phyloP scores from a whole-genome alignment of 2,888 invertebrate genomes.

The Brenthis ino region DNA sequence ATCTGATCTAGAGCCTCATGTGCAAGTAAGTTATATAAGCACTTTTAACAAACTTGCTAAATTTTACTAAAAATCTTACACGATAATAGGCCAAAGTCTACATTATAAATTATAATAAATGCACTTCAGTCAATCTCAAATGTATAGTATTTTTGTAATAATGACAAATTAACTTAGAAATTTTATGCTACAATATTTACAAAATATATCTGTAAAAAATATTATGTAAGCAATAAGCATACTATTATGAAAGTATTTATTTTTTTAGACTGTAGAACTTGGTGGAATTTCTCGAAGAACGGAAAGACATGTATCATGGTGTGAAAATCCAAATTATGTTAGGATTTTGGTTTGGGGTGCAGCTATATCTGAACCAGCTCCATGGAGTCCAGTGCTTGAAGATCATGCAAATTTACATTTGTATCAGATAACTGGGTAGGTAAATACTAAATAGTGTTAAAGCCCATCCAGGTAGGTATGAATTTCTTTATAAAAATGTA shows the following conservation, averaged over 20 bases:
- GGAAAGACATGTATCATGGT: conserved; percentile 74
- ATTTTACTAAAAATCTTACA: neutral
- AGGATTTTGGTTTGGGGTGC: conserved; percentile 92
- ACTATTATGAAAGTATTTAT: neutral
- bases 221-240: neutral
- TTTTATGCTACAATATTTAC: too few relatives aligned
- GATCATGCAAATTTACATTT: conserved; percentile 95
- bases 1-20: conserved; percentile 86
- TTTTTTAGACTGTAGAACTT: conserved; percentile 69
- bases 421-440: conserved; percentile 87
- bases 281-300: conserved; percentile 72
- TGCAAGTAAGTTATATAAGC: conserved; percentile 70
- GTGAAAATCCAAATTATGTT: conserved; percentile 50
- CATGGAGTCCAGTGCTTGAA: conserved; percentile 95
- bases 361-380: conserved; percentile 93
- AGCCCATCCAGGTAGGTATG: too few relatives aligned
- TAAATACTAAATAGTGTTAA: neutral
- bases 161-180: neutral
- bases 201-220: neutral
- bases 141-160: neutral
- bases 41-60: conserved; percentile 52
- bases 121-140: neutral
- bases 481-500: too few relatives aligned
- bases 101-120: too few relatives aligned
- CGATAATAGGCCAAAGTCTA: too few relatives aligned